Percentiles rank a stretch among this genome's conserved stretches.
Conservation (phyloP, 2,797 vertebrate species). For the Stomatorhinus walkeri region DNA sequence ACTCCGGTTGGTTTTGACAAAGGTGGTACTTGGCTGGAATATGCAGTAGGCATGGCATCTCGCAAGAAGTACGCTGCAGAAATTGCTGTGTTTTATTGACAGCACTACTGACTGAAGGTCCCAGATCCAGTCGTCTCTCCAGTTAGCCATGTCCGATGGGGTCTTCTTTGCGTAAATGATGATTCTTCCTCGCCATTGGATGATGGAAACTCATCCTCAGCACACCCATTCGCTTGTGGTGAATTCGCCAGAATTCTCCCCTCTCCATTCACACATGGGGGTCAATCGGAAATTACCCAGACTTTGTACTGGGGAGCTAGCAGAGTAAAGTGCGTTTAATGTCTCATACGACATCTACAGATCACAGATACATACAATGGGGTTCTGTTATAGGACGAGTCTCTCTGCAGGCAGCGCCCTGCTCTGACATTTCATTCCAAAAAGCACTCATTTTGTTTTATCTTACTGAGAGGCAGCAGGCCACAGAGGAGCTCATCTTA, state of each 20-base stretch:
- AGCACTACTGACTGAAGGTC: neutral
- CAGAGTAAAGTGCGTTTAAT: neutral
- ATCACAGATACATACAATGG: neutral
- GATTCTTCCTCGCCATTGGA: neutral
- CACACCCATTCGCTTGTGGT: neutral
- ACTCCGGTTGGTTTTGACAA: neutral
- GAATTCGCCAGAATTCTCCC: neutral
- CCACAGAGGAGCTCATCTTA: slow-evolving; percentile 25
- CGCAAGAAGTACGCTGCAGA: neutral
- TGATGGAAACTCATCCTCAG: neutral
- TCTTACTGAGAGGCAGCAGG: neutral
- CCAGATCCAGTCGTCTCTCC: neutral
- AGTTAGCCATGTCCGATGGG: neutral
- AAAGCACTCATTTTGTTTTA: neutral
- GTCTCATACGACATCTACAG: neutral
- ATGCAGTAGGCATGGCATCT: neutral
- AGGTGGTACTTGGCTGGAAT: neutral
- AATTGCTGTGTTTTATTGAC: neutral
- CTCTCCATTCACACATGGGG: neutral
- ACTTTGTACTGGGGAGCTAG: neutral
- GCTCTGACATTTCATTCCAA: neutral
- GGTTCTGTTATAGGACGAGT: neutral
- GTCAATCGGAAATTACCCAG: neutral
- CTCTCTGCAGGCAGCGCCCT: neutral
- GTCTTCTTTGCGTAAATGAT: neutral